These are phyloP conservation scores for Colaptes auratus DNA, from an alignment of 2,113 vertebrate genomes.

Conservation along the genomic window DNA sequence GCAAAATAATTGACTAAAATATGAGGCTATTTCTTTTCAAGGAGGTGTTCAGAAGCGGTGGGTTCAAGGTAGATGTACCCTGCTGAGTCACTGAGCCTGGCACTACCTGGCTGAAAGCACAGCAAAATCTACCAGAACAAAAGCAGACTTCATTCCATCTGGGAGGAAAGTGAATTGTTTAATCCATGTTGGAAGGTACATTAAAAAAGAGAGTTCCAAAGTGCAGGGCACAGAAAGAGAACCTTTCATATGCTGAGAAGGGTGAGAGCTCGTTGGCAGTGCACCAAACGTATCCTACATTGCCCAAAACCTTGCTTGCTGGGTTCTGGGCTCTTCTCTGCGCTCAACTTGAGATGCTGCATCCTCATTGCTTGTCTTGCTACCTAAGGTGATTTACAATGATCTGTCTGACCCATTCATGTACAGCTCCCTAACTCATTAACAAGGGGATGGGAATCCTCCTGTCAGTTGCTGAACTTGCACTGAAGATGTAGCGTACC, in stretches of 20 bases:
- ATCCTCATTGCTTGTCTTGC: not conserved
- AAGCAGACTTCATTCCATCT: not conserved
- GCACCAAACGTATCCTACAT: not conserved
- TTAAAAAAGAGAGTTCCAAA: not conserved
- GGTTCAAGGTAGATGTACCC: not conserved
- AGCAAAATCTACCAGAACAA: not conserved
- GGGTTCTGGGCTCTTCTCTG: rapidly evolving
- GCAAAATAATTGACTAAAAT: not conserved
- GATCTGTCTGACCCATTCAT: not conserved
- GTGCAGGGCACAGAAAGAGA: not conserved
- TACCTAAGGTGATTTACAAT: not conserved
- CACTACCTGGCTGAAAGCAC: not conserved
- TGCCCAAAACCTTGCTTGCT: not conserved
- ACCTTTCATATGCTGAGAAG: rapidly evolving
- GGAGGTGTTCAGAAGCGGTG: not conserved
- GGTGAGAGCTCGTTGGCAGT: not conserved
- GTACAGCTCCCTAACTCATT: not conserved
- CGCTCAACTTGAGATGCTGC: not conserved
- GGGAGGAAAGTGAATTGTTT: not conserved
- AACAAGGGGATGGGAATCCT: not conserved
- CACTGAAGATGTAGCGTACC: rapidly evolving
- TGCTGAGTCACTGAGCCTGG: not conserved
- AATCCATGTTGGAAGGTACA: not conserved
- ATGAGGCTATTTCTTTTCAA: not conserved
- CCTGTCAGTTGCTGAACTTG: not conserved